A percentile compares a stretch with the other conserved stretches of the same genome.
Conservation (phyloP, 2,113 vertebrate genomes). For the Probosciger aterrimus region DNA sequence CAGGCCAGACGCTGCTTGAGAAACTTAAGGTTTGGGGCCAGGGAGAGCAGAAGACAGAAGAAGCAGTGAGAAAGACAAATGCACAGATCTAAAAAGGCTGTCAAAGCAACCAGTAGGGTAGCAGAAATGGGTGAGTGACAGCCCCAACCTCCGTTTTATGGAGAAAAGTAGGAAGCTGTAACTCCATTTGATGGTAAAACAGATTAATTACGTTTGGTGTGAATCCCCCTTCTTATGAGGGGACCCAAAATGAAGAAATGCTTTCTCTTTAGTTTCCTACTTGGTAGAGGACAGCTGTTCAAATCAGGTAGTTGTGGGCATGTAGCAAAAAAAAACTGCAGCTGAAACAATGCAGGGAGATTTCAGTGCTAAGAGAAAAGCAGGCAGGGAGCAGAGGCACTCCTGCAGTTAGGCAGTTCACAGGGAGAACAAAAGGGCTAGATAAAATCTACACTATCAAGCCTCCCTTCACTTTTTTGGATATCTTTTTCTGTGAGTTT, state of each 20-base stretch:
- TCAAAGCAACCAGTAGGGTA: background rate
- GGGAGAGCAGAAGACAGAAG: background rate
- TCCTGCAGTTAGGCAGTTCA: background rate
- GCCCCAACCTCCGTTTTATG: background rate
- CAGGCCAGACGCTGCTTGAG: rapidly evolving
- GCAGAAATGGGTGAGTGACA: background rate
- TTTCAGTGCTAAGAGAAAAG: background rate
- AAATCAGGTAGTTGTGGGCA: background rate
- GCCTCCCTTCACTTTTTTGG: background rate
- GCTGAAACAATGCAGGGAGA: background rate
- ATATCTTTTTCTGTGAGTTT: background rate
- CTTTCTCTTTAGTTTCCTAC: background rate
- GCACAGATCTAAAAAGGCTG: background rate
- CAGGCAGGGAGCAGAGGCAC: background rate
- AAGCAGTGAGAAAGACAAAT: background rate
- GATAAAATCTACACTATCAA: background rate
- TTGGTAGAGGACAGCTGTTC: background rate
- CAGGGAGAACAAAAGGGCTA: background rate
- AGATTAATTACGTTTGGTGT: background rate
- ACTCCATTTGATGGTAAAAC: background rate
- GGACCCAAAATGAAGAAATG: background rate
- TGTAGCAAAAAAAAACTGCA: background rate
- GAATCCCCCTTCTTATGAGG: background rate
- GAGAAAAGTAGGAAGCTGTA: background rate
- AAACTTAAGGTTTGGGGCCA: background rate